These are phyloP conservation scores for Sander lucioperca DNA, from an alignment of 2,113 vertebrate species.

Conservation along the genomic window DNA sequence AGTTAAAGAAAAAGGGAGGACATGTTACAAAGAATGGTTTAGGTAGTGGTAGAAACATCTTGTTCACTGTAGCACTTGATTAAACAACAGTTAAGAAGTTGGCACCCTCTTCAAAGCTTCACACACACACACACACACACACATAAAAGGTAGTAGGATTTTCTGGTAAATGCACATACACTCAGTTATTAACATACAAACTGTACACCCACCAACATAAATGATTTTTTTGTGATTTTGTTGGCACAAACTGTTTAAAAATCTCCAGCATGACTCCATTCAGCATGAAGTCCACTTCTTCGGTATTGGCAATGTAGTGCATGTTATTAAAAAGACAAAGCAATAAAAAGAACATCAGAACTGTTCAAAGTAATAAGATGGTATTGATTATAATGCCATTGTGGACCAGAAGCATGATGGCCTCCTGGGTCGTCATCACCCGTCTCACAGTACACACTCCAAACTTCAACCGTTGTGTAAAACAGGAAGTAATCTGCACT, in stretches of 20 bases:
- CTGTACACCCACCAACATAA: constrained; percentile 42
- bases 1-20: constrained; percentile 44
- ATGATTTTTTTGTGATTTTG: constrained; percentile 27
- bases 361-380: neutral
- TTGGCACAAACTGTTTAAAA: constrained; percentile 69
- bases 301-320: constrained; percentile 72
- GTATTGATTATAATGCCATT: constrained; percentile 12
- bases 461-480: neutral
- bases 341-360: constrained; percentile 10
- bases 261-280: constrained; percentile 31
- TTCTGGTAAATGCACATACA: constrained; percentile 47
- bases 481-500: constrained; percentile 8
- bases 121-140: constrained; percentile 36
- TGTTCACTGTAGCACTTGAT: constrained; percentile 58
- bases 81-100: constrained; percentile 48
- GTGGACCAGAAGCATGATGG: constrained; percentile 13
- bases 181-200: constrained; percentile 39
- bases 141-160: constrained; percentile 27
- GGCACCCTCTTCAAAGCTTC: constrained; percentile 44
- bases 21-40: constrained; percentile 49
- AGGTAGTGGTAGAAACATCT: constrained; percentile 63
- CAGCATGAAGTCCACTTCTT: constrained; percentile 20
- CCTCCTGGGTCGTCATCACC: constrained; percentile 64
- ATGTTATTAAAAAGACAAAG: constrained; percentile 55
- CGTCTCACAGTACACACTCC: constrained; percentile 9